Evolutionary conservation across 2,797 vertebrate species (phyloP), one percentile per base, ranked within the genome.

Genomic region (Mus caroli): DNA sequence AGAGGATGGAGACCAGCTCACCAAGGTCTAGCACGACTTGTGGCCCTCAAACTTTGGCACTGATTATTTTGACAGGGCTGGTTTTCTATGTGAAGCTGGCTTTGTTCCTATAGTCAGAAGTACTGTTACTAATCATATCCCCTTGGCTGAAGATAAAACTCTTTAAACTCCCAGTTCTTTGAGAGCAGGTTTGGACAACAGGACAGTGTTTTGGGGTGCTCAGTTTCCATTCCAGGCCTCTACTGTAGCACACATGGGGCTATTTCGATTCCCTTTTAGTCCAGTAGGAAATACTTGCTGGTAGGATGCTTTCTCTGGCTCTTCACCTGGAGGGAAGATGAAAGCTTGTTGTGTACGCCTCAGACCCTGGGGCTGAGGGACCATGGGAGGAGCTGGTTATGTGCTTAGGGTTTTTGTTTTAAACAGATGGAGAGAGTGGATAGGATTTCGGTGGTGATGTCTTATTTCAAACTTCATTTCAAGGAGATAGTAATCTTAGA

Each of bases 181-280:
- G 43, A 83, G 28, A n/a, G 3, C 24, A 79, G 64, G 52, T 76
- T 52, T 4, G 2, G 37, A 40, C 79, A 83, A 52, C 7, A 19
- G 76, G 69, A 90, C 75, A 76, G 50, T 82, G 31, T 93, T 54
- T 92, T 28, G 12, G 84, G n/a, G 46, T 76, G 6, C 84, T 24
- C 6, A n/a, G 73, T 52, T 93, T 91, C 95, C 94, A 78, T 95
- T 90, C 94, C 84, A 78, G 80, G 40, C 34, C n/a, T 90, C 76
- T 90, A 69, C 56, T 50, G 0, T 54, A 79, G 40, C 46, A 37
- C 26, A 2, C 20, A 71, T 28, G 83, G 69, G 71, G 60, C 73
- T 94, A 40, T 88, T 94, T 96, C 93, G 75, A 92, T 77, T 94
- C 43, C 14, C 92, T 89, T 93, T 73, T 60, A 37, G 52, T 64